Conservation (phyloP, 2,113 vertebrate species). For the Himantopus leucocephalus region DNA sequence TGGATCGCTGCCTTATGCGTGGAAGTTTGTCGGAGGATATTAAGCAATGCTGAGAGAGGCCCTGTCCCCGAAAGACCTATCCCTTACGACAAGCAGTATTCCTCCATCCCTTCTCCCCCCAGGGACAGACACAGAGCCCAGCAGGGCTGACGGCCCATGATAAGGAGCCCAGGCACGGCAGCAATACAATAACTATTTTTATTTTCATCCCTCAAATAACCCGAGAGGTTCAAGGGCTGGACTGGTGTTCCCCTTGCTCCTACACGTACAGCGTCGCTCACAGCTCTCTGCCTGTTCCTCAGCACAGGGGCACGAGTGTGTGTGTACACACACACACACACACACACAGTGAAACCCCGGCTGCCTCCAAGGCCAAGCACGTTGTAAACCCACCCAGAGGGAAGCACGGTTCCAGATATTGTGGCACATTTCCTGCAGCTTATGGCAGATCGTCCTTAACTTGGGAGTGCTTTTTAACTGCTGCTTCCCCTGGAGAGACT, state of each 20-base stretch:
- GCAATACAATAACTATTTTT: not conserved
- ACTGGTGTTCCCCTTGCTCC: not conserved
- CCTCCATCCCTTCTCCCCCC: not conserved
- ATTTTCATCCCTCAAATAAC: not conserved
- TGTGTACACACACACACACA: not conserved
- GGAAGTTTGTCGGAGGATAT: not conserved
- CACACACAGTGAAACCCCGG: not conserved
- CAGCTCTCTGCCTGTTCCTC: not conserved
- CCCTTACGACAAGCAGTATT: not conserved
- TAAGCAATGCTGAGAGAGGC: not conserved
- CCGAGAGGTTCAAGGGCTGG: fast-evolving
- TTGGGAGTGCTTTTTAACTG: not conserved
- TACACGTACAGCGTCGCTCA: fast-evolving
- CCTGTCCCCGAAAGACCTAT: fast-evolving
- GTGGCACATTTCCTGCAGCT: constrained; percentile 29
- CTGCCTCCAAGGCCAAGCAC: fast-evolving
- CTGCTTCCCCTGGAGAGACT: not conserved
- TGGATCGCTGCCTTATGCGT: fast-evolving
- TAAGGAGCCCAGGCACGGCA: not conserved
- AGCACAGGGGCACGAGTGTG: fast-evolving
- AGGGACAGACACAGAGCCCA: not conserved
- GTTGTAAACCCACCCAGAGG: not conserved
- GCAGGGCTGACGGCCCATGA: not conserved
- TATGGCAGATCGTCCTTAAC: not conserved
- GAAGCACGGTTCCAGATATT: not conserved